Conservation (phyloP, 2,113 vertebrate genomes). For the Larimichthys crocea region DNA sequence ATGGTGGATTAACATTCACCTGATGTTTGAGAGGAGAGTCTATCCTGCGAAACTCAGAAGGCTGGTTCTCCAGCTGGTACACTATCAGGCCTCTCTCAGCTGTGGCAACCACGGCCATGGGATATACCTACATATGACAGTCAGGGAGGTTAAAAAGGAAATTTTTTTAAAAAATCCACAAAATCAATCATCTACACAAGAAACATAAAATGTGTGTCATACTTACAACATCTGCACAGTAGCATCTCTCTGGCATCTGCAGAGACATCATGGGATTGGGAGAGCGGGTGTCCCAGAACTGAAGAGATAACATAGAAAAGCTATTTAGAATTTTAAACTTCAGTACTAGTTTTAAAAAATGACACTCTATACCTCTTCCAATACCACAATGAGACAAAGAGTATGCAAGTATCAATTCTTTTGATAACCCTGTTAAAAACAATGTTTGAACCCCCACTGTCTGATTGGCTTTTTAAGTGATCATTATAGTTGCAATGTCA, state of each 20-base stretch:
- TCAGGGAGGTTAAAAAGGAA: background rate
- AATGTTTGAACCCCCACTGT: background rate
- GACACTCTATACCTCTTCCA: no score
- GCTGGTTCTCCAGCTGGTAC: slow-evolving; percentile 97
- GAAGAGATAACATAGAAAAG: background rate
- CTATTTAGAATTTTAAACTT: no score
- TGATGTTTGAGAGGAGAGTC: slow-evolving; percentile 99
- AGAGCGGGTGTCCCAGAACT: slow-evolving; percentile 99
- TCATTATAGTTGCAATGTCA: background rate
- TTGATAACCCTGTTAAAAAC: background rate
- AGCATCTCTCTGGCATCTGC: slow-evolving; percentile 95
- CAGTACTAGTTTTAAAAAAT: no score
- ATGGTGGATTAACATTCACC: slow-evolving; percentile 74
- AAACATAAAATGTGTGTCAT: background rate
- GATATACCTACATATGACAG: slow-evolving; percentile 88
- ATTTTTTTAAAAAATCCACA: background rate
- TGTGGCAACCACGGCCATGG: slow-evolving; percentile 98
- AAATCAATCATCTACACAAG: background rate
- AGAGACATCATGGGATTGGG: slow-evolving; percentile 98
- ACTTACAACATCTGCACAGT: slow-evolving; percentile 98
- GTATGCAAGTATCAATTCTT: no score
- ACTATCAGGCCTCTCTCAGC: slow-evolving; percentile 97
- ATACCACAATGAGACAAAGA: no score
- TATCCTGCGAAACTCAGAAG: slow-evolving; percentile 96
- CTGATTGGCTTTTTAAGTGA: background rate